Conservation (phyloP, 2,113 vertebrate species). For the Coregonus clupeaformis region DNA sequence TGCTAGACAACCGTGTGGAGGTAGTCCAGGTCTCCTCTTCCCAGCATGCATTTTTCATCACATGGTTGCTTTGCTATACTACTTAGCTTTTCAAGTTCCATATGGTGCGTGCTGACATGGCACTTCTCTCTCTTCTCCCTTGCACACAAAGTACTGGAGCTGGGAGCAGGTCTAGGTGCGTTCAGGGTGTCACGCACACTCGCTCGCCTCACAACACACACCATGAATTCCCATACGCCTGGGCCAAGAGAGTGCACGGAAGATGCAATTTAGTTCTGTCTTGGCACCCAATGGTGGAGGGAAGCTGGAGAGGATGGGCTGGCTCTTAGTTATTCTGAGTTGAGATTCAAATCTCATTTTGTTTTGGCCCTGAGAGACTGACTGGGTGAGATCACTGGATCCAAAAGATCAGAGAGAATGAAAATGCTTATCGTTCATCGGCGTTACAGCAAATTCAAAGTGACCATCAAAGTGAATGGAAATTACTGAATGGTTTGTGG, state of each 20-base stretch:
- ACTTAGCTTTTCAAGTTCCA: slow-evolving; percentile 62
- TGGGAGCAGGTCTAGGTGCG: slow-evolving; percentile 34
- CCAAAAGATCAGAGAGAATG: slow-evolving; percentile 66
- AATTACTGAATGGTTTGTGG: not conserved
- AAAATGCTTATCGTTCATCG: slow-evolving; percentile 65
- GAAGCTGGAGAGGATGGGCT: slow-evolving; percentile 6
- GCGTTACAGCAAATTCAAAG: slow-evolving; percentile 27
- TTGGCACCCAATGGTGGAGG: not conserved
- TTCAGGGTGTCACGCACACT: slow-evolving; percentile 24
- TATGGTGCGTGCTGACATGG: slow-evolving; percentile 63
- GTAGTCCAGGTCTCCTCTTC: slow-evolving; percentile 35
- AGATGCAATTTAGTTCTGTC: slow-evolving; percentile 39
- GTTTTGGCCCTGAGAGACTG: slow-evolving; percentile 67
- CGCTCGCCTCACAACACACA: slow-evolving; percentile 19
- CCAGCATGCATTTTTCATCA: slow-evolving; percentile 65
- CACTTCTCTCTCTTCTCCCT: slow-evolving; percentile 56
- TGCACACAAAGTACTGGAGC: slow-evolving; percentile 50
- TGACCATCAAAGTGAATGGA: not conserved
- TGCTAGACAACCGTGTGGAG: slow-evolving; percentile 40
- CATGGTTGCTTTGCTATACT: slow-evolving; percentile 46
- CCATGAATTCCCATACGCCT: slow-evolving; percentile 33
- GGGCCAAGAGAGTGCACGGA: slow-evolving; percentile 13
- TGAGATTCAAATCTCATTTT: slow-evolving; percentile 65
- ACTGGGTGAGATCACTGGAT: slow-evolving; percentile 53
- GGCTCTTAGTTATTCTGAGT: slow-evolving; percentile 60